Evolutionary conservation across 2,113 vertebrate species (phyloP).

Genomic region (Cyprinus carpio): DNA sequence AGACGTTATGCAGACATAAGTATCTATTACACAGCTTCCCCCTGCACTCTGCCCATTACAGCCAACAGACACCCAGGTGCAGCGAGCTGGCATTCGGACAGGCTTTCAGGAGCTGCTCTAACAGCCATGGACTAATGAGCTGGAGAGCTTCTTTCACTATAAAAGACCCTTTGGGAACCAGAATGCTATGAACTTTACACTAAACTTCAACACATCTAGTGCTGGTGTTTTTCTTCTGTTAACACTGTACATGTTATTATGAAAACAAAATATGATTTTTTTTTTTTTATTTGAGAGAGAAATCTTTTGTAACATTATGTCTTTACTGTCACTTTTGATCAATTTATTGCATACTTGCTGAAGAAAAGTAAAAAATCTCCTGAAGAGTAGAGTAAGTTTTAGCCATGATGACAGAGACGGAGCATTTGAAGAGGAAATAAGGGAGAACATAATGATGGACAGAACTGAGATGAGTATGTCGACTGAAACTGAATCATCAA

Average conservation of each 20-base stretch:
- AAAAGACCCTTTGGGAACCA: too few relatives aligned
- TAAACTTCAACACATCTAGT: neutral
- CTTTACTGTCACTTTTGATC: neutral
- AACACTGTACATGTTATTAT: neutral
- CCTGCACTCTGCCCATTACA: too few relatives aligned
- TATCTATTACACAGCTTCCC: too few relatives aligned
- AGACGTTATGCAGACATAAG: too few relatives aligned
- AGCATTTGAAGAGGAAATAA: neutral
- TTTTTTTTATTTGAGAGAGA: too few relatives aligned
- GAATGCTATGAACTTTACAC: conserved; percentile 6
- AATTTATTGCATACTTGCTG: neutral
- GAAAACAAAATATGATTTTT: neutral
- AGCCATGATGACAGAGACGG: neutral
- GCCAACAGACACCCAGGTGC: too few relatives aligned
- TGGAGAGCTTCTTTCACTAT: too few relatives aligned
- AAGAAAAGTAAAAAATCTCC: too few relatives aligned
- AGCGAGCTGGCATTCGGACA: too few relatives aligned
- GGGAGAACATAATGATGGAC: neutral
- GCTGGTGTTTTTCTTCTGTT: neutral
- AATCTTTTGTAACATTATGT: neutral
- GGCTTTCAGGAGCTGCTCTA: too few relatives aligned
- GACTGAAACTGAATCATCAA: neutral
- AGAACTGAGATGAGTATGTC: neutral
- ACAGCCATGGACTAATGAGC: too few relatives aligned
- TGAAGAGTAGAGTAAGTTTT: neutral